Evolutionary conservation across 1,140 invertebrate species (phyloP).

Genomic region (Zelostemma sp.): DNA sequence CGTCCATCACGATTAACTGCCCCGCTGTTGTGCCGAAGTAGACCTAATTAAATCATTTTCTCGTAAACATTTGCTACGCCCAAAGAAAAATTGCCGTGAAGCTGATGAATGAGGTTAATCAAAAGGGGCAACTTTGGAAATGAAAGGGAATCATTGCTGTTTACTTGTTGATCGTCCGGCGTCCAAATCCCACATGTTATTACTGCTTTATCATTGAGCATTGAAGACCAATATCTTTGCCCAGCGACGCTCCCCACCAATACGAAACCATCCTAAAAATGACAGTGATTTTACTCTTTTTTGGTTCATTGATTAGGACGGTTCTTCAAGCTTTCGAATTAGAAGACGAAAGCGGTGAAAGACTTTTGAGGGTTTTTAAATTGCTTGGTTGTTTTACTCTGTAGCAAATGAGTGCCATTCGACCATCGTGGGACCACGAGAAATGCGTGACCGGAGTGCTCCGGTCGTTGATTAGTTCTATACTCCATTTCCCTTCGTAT

Average conservation of each 20-base stretch:
- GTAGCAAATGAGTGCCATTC: slow-evolving; percentile 98
- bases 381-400: slow-evolving; percentile 75
- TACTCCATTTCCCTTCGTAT: slow-evolving; percentile 98
- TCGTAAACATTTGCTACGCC: no score
- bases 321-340: no score
- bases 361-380: no score
- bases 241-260: slow-evolving; percentile 96
- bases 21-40: slow-evolving; percentile 95
- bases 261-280: slow-evolving; percentile 89
- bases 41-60: no score
- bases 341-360: no score
- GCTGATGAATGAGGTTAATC: no score
- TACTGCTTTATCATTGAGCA: slow-evolving; percentile 92
- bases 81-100: no score
- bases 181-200: slow-evolving; percentile 98
- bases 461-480: slow-evolving; percentile 98
- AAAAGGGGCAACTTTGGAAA: no score
- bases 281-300: no score
- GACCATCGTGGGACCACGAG: slow-evolving; percentile 98
- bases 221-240: slow-evolving; percentile 98
- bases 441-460: slow-evolving; percentile 97
- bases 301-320: no score
- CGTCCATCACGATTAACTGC: slow-evolving; percentile 95
- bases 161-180: slow-evolving; percentile 93
- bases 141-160: no score